These are phyloP conservation scores for Gadopsis bispinosus DNA, from an alignment of 2,797 vertebrate species.

Conservation along the genomic window DNA sequence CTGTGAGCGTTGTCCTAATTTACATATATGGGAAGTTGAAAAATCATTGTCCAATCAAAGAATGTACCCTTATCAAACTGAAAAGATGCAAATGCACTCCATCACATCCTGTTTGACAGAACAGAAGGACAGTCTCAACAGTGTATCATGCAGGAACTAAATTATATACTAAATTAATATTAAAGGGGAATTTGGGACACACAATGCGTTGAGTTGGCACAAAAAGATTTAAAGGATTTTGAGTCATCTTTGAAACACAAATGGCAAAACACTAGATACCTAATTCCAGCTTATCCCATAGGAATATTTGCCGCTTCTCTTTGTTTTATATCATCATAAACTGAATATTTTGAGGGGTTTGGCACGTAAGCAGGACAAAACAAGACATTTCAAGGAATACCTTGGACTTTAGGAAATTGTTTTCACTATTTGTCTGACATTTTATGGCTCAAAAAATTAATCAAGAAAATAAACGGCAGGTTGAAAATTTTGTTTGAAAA, in stretches of 20 bases:
- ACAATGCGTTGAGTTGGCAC: neutral
- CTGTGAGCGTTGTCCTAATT: neutral
- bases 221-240: too few species aligned
- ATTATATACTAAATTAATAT: neutral
- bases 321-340: neutral
- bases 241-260: neutral
- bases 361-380: neutral
- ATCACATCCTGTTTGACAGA: neutral
- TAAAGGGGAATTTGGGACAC: neutral
- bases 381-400: neutral
- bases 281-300: neutral
- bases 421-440: too few species aligned
- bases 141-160: neutral
- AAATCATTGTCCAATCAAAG: neutral
- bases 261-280: neutral
- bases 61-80: neutral
- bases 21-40: neutral
- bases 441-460: neutral
- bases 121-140: neutral
- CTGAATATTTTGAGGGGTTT: neutral
- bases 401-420: neutral
- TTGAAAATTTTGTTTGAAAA: neutral
- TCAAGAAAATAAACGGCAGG: neutral
- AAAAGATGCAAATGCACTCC: neutral
- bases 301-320: neutral